Base-by-base conservation (phyloP, 2,113 vertebrate species). In the Engraulis encrasicolus region DNA sequence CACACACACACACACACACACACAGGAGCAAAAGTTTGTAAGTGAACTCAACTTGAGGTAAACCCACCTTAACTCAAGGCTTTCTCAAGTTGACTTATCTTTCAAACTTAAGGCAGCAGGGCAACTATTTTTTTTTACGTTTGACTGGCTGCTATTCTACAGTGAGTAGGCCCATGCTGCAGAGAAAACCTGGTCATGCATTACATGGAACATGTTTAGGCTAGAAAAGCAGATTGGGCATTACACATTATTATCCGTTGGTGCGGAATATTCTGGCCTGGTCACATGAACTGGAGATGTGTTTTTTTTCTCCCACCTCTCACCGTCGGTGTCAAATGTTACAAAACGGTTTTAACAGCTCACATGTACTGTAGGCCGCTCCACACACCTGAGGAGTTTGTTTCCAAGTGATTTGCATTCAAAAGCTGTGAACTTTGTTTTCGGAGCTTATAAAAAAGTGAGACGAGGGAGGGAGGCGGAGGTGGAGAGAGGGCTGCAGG, bases 301-400 rank as follows among this genome's bases (percentile, higher is more conserved):
- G 2, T 14, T 58, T 61, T 61, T 23, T 61, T 23, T 66, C 31
- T 27, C 6, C n/a, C n/a, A n/a, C 4, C 23, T 1, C 11, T 31
- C 58, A 31, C 58, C 14, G 11, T 66, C 34, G 23, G 61, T 71
- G 61, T 71, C 61, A 71, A 34, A 71, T 71, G 61, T 71, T 71
- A 71, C 61, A 71, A 71, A n/a, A 71, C 34, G 61, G 31, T 71
- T 71, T 71, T 71, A 71, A 71, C 27, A 71, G 61, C 61, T 71
- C 61, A 9, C 27, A 34, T 23, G 58, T 45, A 45, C 4, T 45
- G 40, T 45, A 45, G 40, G 20, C 54, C 9, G 52, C 6, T 6
- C 20, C 19, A 2, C 61, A 71, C 61, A 71, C 31, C 34, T 34
- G 61, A 71, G 61, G 61, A 71, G 61, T 71, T 71, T 71, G 61